Conservation (phyloP, 2,113 vertebrate species). For the Amphilophus citrinellus region DNA sequence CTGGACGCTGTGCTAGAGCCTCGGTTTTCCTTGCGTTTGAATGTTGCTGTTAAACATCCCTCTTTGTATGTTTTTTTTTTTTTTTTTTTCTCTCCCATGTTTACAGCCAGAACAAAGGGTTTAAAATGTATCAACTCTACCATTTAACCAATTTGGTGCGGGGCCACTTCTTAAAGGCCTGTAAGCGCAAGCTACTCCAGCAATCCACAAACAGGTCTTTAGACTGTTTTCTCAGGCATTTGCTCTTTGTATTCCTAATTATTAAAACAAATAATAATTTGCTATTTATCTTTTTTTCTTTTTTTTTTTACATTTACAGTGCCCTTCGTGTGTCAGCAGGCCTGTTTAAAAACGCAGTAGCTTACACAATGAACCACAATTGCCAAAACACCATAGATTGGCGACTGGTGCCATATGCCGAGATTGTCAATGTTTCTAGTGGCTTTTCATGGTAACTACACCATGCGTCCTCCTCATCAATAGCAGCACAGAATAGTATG, state of each 20-base stretch:
- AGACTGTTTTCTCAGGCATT: constrained; percentile 4
- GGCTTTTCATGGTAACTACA: constrained; percentile 58
- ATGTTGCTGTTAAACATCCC: background rate
- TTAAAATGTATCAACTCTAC: background rate
- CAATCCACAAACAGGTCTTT: constrained; percentile 20
- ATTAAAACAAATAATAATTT: background rate
- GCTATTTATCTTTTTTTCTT: background rate
- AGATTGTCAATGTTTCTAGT: constrained; percentile 52
- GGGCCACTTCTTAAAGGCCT: constrained; percentile 52
- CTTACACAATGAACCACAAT: constrained; percentile 50
- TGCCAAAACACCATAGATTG: constrained; percentile 49
- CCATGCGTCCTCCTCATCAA: background rate
- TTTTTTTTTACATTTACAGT: background rate
- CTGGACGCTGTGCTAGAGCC: constrained; percentile 4
- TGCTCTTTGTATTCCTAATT: background rate
- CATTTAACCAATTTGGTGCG: background rate
- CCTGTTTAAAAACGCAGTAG: background rate
- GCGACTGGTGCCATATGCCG: constrained; percentile 62
- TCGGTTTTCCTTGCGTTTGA: background rate
- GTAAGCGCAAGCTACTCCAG: constrained; percentile 4
- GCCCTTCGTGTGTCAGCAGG: background rate
- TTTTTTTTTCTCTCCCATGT: background rate
- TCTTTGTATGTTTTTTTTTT: accelerated
- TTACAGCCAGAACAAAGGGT: background rate
- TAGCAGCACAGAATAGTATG: background rate